Base-by-base conservation (phyloP, 2,797 vertebrate genomes). In the Pygocentrus nattereri region DNA sequence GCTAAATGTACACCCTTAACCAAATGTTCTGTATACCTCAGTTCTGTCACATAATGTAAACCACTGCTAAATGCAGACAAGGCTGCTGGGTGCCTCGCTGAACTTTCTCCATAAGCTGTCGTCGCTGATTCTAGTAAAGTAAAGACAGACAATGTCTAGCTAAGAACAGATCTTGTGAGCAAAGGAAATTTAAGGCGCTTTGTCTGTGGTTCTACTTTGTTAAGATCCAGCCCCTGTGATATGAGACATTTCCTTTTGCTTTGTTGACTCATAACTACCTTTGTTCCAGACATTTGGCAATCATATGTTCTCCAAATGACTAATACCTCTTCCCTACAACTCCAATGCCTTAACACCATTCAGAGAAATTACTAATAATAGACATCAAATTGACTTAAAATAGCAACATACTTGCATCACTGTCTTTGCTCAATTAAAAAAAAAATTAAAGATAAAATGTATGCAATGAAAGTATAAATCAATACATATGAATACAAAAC, bases 11-110 rank as follows among this genome's bases (percentile, higher is more conserved):
- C 56, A 38, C 74, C 25, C 25, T 64, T 27, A 41, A 41, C 19
- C 61, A 78, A 79, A 78, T n/a, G 34, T 78, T 38, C 25, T 71
- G 78, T 71, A 67, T 74, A 75, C 64, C 67, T 67, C 5, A 30
- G 58, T 44, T 61, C 44, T 67, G 59, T 72, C 34, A 49, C 47
- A 61, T 59, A 49, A 81, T 64, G 67, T 85, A 85, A 85, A 81
- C 77, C 10, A 59, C 44, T n/a, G 30, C 62, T 77, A 72, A 79
- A 67, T 58, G 44, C 30, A 58, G 31, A 31, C 13, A 31, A 56
- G 52, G 16, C 25, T 31, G 21, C 6, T 4, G 15, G 62, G 0
- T 18, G 65, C 23, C 31, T 49, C 15, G 5, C 27, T 52, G 23
- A 68, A 13, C 70, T 21, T 34, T 27, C 18, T 8, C 6, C 6